Conservation (phyloP, 2,797 vertebrate genomes). For the Morus bassanus region DNA sequence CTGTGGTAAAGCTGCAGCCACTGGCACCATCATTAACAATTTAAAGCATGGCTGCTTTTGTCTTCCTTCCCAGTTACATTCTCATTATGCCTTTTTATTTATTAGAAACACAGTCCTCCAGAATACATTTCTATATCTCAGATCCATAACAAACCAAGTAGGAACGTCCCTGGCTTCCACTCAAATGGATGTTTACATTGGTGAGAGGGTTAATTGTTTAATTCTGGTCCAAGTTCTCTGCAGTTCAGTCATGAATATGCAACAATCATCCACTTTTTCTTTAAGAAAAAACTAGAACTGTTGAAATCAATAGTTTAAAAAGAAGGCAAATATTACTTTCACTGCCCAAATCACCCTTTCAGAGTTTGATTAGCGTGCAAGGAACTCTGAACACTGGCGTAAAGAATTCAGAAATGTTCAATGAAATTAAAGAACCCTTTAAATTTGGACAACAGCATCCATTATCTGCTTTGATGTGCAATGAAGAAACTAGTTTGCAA, state of each 20-base stretch:
- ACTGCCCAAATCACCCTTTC: not conserved
- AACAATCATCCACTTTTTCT: slow-evolving; percentile 17
- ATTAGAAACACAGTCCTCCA: slow-evolving; percentile 73
- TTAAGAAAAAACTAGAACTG: slow-evolving; percentile 1
- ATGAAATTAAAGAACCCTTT: not conserved
- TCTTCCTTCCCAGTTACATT: slow-evolving; percentile 72
- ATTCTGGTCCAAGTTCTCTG: slow-evolving; percentile 51
- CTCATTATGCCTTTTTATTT: slow-evolving; percentile 75
- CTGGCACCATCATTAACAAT: slow-evolving; percentile 77
- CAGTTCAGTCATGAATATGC: slow-evolving; percentile 55
- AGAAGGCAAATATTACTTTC: not conserved
- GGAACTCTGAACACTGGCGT: not conserved
- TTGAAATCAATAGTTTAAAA: slow-evolving; percentile 3
- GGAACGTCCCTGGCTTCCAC: slow-evolving; percentile 29
- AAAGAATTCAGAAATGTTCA: not conserved
- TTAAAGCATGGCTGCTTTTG: slow-evolving; percentile 76
- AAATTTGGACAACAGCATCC: not conserved
- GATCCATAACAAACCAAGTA: slow-evolving; percentile 58
- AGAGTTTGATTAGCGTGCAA: not conserved
- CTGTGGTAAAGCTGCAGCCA: slow-evolving; percentile 67
- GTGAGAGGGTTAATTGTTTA: slow-evolving; percentile 64
- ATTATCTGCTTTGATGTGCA: not conserved
- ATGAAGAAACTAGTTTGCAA: not conserved
- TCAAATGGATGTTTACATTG: slow-evolving; percentile 58
- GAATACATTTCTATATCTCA: slow-evolving; percentile 67